phyloP scores from a whole-genome alignment of 2,797 vertebrate genomes.

The Gadopsis marmoratus region DNA sequence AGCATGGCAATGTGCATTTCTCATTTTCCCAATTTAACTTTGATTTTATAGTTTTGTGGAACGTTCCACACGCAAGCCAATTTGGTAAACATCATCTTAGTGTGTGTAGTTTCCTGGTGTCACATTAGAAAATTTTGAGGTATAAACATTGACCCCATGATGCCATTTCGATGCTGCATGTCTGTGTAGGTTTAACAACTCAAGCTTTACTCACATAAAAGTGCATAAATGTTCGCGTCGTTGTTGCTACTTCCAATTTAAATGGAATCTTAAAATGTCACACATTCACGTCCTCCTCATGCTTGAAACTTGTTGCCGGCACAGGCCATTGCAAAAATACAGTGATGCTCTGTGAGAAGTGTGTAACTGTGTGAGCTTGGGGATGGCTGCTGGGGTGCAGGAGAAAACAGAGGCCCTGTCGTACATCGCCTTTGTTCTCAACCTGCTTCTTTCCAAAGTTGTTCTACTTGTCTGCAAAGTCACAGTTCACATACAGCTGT shows the following conservation, averaged over 20 bases:
- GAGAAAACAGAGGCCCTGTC: conserved; percentile 22
- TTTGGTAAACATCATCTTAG: background rate
- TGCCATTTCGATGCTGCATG: background rate
- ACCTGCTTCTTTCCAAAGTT: conserved; percentile 28
- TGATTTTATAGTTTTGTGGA: background rate
- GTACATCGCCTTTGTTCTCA: conserved; percentile 41
- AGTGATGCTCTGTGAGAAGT: conserved; percentile 2
- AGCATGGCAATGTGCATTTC: conserved; percentile 6
- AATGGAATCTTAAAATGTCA: background rate
- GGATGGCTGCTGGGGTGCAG: conserved; percentile 17
- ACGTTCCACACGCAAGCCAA: background rate
- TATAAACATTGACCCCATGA: background rate
- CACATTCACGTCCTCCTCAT: background rate
- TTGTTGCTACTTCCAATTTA: background rate
- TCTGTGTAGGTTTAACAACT: background rate
- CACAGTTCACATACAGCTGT: conserved; percentile 45
- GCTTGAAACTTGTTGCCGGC: background rate
- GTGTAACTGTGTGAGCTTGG: background rate
- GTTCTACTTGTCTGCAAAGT: conserved; percentile 45
- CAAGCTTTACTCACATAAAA: background rate
- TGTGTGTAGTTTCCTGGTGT: background rate
- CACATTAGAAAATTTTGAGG: background rate
- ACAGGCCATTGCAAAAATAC: background rate
- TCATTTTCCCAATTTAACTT: background rate
- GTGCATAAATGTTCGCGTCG: background rate